Percentiles rank a stretch among this genome's conserved stretches.
These are phyloP conservation scores for Motacilla alba DNA, from an alignment of 2,113 vertebrate genomes.

Conservation along the genomic window DNA sequence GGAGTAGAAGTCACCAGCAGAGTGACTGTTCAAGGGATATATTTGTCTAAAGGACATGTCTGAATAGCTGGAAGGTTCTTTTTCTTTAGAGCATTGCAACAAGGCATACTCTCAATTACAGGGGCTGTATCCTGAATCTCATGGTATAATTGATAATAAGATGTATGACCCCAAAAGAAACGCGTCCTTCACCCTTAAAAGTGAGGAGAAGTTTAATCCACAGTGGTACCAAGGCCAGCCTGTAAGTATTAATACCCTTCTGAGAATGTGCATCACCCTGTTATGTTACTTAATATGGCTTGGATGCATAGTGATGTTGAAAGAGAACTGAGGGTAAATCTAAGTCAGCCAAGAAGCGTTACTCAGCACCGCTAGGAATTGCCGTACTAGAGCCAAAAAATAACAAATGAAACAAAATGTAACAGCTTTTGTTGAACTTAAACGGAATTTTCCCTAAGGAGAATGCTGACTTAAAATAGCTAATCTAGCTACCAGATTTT, in stretches of 20 bases:
- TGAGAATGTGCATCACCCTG: background rate
- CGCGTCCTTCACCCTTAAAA: slow-evolving; percentile 80
- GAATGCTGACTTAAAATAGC: background rate
- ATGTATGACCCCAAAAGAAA: slow-evolving; percentile 90
- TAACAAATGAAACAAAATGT: background rate
- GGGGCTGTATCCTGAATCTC: slow-evolving; percentile 97
- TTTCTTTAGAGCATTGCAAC: background rate
- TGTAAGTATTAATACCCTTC: slow-evolving; percentile 75
- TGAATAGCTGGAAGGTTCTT: background rate
- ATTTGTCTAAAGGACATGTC: background rate
- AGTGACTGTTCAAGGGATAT: background rate
- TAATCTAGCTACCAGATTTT: background rate
- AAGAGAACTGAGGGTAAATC: slow-evolving; percentile 15
- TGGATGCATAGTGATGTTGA: background rate
- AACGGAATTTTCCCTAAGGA: background rate
- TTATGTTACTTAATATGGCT: background rate
- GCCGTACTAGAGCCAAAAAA: background rate
- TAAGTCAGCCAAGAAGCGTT: background rate
- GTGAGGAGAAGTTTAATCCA: slow-evolving; percentile 80
- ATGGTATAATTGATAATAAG: slow-evolving; percentile 96
- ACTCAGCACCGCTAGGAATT: background rate
- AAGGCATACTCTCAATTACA: slow-evolving; percentile 47
- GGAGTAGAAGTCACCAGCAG: background rate
- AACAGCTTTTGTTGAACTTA: background rate
- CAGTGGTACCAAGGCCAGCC: slow-evolving; percentile 95